Conservation (phyloP, 92 coral and sea anemone species). For the Scolanthus callimorphus region DNA sequence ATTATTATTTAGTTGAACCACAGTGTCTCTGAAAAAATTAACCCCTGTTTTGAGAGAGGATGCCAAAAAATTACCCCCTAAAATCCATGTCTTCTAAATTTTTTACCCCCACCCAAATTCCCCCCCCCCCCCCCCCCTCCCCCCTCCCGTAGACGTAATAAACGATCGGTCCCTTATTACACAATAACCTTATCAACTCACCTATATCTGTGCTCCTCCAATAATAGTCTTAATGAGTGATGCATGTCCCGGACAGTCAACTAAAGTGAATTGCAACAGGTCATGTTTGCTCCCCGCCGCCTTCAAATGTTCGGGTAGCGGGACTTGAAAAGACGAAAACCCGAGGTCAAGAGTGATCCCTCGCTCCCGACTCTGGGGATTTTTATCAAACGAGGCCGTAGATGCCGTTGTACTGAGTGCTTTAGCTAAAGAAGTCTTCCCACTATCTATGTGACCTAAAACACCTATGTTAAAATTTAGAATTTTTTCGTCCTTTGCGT, state of each 20-base stretch:
- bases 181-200: too few species aligned
- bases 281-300: conserved; percentile 44
- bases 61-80: too few species aligned
- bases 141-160: too few species aligned
- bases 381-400: conserved; percentile 96
- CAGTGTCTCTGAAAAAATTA: too few species aligned
- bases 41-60: too few species aligned
- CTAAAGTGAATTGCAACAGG: conserved; percentile 85
- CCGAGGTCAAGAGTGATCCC: conserved; percentile 97
- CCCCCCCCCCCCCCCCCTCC: too few species aligned
- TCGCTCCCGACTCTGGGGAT: conserved; percentile 95
- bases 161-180: too few species aligned
- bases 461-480: conserved; percentile 95
- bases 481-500: conserved; percentile 23
- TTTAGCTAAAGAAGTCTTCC: conserved; percentile 95
- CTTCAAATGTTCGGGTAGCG: conserved; percentile 70
- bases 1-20: too few species aligned
- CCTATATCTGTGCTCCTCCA: conserved; percentile 96
- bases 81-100: too few species aligned
- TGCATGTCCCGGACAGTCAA: conserved; percentile 99
- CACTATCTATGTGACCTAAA: conserved; percentile 97
- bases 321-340: conserved; percentile 87
- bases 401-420: conserved; percentile 94
- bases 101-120: too few species aligned
- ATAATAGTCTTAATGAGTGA: conserved; percentile 95